A percentile compares a stretch with the other conserved stretches of the same genome.
phyloP scores from a whole-genome alignment of 2,888 invertebrate genomes.

The Epiblema foenella region DNA sequence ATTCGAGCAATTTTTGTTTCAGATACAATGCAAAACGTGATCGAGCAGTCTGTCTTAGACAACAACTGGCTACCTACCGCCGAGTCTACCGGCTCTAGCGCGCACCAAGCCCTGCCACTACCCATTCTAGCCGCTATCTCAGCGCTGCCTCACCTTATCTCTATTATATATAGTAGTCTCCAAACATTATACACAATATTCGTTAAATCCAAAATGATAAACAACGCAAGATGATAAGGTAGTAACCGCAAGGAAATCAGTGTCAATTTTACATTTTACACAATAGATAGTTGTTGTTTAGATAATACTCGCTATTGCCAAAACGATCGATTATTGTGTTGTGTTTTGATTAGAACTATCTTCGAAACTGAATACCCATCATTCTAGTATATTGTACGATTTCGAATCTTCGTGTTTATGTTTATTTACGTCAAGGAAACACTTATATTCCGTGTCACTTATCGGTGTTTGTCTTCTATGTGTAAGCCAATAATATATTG shows the following conservation, averaged over 20 bases:
- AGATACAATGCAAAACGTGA: slow-evolving; percentile 82
- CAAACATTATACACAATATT: slow-evolving; percentile 51
- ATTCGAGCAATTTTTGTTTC: slow-evolving; percentile 45
- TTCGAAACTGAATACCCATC: neutral
- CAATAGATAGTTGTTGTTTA: slow-evolving; percentile 42
- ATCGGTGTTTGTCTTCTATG: too few species aligned
- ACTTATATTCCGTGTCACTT: too few species aligned
- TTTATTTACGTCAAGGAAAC: too few species aligned
- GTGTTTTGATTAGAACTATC: neutral
- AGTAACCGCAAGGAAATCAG: slow-evolving; percentile 39
- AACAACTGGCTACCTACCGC: slow-evolving; percentile 82
- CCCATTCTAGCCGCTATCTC: slow-evolving; percentile 60
- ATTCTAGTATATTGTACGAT: too few species aligned
- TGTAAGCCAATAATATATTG: too few species aligned
- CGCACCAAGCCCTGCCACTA: slow-evolving; percentile 60
- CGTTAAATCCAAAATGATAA: slow-evolving; percentile 54
- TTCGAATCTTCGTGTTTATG: too few species aligned
- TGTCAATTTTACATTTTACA: slow-evolving; percentile 56
- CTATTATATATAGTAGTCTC: slow-evolving; percentile 54
- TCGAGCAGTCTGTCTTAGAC: slow-evolving; percentile 82
- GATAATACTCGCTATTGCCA: slow-evolving; percentile 18
- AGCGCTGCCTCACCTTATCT: slow-evolving; percentile 62
- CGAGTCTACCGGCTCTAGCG: slow-evolving; percentile 69
- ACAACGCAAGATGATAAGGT: slow-evolving; percentile 72
- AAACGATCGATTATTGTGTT: neutral